These are phyloP conservation scores for Tachina grossa DNA, from an alignment of 2,888 invertebrate species.

Conservation along the genomic window DNA sequence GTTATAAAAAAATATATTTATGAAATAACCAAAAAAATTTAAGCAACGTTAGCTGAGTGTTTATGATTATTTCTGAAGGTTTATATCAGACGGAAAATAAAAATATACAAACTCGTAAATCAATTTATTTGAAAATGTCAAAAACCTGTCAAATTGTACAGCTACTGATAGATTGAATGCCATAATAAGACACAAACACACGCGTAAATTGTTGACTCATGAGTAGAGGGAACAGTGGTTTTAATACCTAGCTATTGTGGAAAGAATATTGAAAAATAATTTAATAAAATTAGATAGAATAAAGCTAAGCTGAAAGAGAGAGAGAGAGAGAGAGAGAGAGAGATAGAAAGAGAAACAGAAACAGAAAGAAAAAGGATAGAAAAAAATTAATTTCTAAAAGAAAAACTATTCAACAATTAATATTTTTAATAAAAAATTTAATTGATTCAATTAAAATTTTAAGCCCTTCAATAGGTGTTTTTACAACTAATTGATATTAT, in stretches of 20 bases:
- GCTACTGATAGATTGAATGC: slow-evolving; percentile 77
- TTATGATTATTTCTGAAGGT: slow-evolving; percentile 47
- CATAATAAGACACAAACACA: slow-evolving; percentile 22
- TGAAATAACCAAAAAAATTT: not conserved
- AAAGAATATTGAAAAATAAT: too few relatives aligned
- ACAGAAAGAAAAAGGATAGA: too few relatives aligned
- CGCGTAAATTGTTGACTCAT: slow-evolving; percentile 34
- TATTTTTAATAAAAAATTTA: too few relatives aligned
- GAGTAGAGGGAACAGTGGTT: not conserved
- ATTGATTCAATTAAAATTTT: too few relatives aligned
- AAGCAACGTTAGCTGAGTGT: slow-evolving; percentile 31
- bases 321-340: too few relatives aligned
- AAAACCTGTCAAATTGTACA: slow-evolving; percentile 80
- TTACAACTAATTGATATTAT: too few relatives aligned
- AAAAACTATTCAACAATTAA: too few relatives aligned
- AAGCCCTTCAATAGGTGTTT: too few relatives aligned
- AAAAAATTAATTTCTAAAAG: too few relatives aligned
- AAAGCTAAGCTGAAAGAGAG: too few relatives aligned
- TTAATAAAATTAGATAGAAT: too few relatives aligned
- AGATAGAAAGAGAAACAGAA: too few relatives aligned
- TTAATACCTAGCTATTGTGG: not conserved
- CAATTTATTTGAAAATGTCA: slow-evolving; percentile 81
- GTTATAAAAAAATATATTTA: not conserved
- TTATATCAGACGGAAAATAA: slow-evolving; percentile 34
- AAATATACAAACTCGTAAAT: slow-evolving; percentile 75